A percentile compares a stretch with the other conserved stretches of the same genome.
These are phyloP conservation scores for Adoxophyes honmai DNA, from an alignment of 1,140 invertebrate species.

Conservation along the genomic window DNA sequence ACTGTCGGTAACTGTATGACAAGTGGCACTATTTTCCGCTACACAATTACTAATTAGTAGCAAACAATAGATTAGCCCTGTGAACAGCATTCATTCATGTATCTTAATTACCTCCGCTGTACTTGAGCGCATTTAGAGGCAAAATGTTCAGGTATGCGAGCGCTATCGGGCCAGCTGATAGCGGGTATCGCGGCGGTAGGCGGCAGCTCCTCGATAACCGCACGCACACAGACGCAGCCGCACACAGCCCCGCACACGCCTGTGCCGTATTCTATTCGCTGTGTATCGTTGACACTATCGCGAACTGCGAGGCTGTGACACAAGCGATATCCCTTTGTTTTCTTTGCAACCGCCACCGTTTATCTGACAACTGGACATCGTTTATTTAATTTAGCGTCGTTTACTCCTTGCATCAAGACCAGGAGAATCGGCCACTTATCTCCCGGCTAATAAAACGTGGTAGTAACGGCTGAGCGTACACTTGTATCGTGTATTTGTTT, in stretches of 20 bases:
- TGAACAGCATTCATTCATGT: slow-evolving; percentile 41
- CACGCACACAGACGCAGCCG: slow-evolving; percentile 16
- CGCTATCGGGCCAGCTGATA: slow-evolving; percentile 45
- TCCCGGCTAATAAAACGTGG: neutral
- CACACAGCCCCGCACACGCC: slow-evolving; percentile 12
- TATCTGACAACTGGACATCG: slow-evolving; percentile 41
- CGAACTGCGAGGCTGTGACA: slow-evolving; percentile 19
- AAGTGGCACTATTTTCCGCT: slow-evolving; percentile 10
- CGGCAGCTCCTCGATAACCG: slow-evolving; percentile 38
- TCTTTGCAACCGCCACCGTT: slow-evolving; percentile 43
- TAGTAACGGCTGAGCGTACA: neutral
- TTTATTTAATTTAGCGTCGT: slow-evolving; percentile 32
- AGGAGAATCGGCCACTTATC: slow-evolving; percentile 13
- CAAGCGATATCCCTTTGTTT: slow-evolving; percentile 53
- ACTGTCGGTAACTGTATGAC: neutral
- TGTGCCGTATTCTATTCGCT: slow-evolving; percentile 1
- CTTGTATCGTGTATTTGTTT: neutral
- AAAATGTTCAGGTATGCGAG: slow-evolving; percentile 44
- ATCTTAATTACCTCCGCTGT: slow-evolving; percentile 27
- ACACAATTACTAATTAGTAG: neutral
- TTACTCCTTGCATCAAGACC: slow-evolving; percentile 5
- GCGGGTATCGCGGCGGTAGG: slow-evolving; percentile 51
- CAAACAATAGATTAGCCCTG: slow-evolving; percentile 11
- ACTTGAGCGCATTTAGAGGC: slow-evolving; percentile 26
- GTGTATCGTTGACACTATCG: slow-evolving; percentile 26